Base-by-base conservation (phyloP, 1,140 invertebrate genomes). In the Musca domestica region DNA sequence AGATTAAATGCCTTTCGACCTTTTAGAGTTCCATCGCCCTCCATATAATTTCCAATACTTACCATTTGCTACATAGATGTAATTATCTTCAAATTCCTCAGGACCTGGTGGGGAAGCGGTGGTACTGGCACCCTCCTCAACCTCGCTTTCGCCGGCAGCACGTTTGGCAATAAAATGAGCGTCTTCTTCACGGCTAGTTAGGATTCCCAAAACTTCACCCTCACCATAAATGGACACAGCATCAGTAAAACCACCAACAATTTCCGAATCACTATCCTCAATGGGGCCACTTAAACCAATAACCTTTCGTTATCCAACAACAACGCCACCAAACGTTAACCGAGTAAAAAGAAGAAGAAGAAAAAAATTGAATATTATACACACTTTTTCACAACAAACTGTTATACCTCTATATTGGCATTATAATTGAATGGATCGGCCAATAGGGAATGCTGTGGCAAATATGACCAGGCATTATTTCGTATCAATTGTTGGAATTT, bases 221-320 rank as follows among this genome's bases (percentile, higher is more conserved):
- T 77, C 72, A 0, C 86, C 86, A 69, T 86, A 86, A 17, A 85
- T 84, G 48, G 84, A 83, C 69, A 86, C 73, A 0, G 86, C 82
- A 20, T 86, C 78, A 2, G 84, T 83, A 71, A 84, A 87, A 15
- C 83, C 83, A 64, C 84, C 81, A 20, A 86, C 82, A 73, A 87
- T 83, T 76, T 86, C 83, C 0, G 82, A 82, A 56, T 87, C 86
- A 25, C 86, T 82, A 71, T 86, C 84, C 7, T 85, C 85, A 73
- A 81, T 83, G 15, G 83, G 83, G 0, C 86, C 85, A 71, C 85
- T 83, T 14, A 87, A 75, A 15, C 83, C 85, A 2, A 87, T 77
- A 41, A 87, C 82, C 86, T 87, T 70, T 12, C 25, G 52, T 1
- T 20, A 34, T 20, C 23, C n/a, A 19, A 63, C 12, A 22, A 41